Evolutionary conservation across 2,888 invertebrate species (phyloP).

Genomic region (Parnassius smintheus): DNA sequence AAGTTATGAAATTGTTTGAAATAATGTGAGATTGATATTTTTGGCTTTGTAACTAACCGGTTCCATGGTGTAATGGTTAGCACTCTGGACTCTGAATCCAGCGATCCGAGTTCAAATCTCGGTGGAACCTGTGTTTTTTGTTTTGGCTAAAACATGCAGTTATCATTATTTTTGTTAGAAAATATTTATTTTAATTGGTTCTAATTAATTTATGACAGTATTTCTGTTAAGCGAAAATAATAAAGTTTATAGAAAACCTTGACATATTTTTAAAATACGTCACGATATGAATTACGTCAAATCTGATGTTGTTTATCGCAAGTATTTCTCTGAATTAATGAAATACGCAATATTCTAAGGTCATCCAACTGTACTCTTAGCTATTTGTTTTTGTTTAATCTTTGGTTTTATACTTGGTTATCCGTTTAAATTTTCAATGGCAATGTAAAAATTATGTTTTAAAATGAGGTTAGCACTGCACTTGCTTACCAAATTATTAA

Average conservation of each 20-base stretch:
- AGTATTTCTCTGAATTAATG: background rate
- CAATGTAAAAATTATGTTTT: no score
- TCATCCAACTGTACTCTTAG: no score
- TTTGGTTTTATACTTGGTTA: no score
- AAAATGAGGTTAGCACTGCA: no score
- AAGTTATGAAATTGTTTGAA: no score
- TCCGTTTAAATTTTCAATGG: no score
- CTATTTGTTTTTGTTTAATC: no score
- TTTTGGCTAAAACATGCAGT: background rate
- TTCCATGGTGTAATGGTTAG: slow-evolving; percentile 86
- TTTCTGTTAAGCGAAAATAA: slow-evolving; percentile 1
- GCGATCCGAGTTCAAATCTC: slow-evolving; percentile 92
- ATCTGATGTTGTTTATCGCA: background rate
- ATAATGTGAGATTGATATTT: slow-evolving; percentile 9
- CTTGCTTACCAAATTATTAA: no score
- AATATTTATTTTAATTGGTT: background rate
- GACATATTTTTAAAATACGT: slow-evolving; percentile 14
- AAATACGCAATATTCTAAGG: slow-evolving; percentile 1
- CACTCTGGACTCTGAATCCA: slow-evolving; percentile 91
- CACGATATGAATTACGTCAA: background rate
- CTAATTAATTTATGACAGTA: background rate
- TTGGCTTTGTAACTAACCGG: slow-evolving; percentile 34
- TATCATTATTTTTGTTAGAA: background rate
- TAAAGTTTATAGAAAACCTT: slow-evolving; percentile 13
- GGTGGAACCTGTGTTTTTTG: slow-evolving; percentile 82